Evolutionary conservation across 2,888 invertebrate genomes (phyloP).

Genomic region (Oegoconia quadripuncta): DNA sequence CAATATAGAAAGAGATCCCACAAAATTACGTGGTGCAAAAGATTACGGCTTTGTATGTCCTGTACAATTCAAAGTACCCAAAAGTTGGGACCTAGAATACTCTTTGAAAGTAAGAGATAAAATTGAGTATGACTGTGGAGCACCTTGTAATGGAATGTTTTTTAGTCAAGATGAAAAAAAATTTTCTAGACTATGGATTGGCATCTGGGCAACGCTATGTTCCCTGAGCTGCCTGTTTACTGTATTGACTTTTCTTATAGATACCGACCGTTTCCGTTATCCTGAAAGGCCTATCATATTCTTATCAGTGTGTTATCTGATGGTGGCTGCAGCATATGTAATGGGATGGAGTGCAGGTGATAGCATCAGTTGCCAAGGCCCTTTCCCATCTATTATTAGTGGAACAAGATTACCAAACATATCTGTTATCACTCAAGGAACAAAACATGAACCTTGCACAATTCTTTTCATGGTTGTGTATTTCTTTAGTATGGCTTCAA

Average conservation of each 20-base stretch:
- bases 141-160: conserved; percentile 96
- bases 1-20: conserved; percentile 70
- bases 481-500: conserved; percentile 97
- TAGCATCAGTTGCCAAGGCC: conserved; percentile 89
- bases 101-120: conserved; percentile 89
- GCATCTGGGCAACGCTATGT: conserved; percentile 95
- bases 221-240: conserved; percentile 95
- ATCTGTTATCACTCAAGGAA: conserved; percentile 92
- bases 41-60: conserved; percentile 94
- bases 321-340: conserved; percentile 95
- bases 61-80: conserved; percentile 89
- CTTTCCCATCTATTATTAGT: conserved; percentile 85
- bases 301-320: conserved; percentile 96
- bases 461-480: conserved; percentile 97
- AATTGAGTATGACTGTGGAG: conserved; percentile 87
- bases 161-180: conserved; percentile 89
- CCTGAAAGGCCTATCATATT: conserved; percentile 99
- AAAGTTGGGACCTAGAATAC: conserved; percentile 89
- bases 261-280: conserved; percentile 96
- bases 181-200: conserved; percentile 94
- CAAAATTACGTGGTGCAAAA: conserved; percentile 76
- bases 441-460: conserved; percentile 90
- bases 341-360: conserved; percentile 91
- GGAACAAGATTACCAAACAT: conserved; percentile 86
- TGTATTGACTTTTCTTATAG: conserved; percentile 94